A percentile compares a stretch with the other conserved stretches of the same genome.
phyloP scores from a whole-genome alignment of 2,888 invertebrate genomes.

The Tachina fera region DNA sequence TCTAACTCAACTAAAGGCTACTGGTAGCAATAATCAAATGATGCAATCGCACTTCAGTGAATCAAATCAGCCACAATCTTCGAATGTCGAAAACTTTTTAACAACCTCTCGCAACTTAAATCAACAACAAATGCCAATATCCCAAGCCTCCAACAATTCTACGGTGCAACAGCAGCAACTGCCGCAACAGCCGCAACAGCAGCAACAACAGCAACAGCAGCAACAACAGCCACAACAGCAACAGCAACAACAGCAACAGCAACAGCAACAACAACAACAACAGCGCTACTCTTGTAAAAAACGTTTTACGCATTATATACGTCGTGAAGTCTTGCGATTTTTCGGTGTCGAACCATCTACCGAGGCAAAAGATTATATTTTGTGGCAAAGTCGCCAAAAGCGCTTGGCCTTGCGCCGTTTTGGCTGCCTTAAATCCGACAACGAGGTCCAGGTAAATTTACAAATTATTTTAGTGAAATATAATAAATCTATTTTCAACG shows the following conservation, averaged over 20 bases:
- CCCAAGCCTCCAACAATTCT: slow-evolving; percentile 51
- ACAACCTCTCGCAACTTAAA: slow-evolving; percentile 48
- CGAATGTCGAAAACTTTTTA: slow-evolving; percentile 50
- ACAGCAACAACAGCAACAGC: slow-evolving; percentile 42
- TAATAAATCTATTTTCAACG: background rate
- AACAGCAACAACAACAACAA: slow-evolving; percentile 56
- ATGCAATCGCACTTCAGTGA: slow-evolving; percentile 56
- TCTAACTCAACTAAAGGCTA: slow-evolving; percentile 49
- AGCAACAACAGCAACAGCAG: no score
- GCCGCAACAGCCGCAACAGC: slow-evolving; percentile 55
- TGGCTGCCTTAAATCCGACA: slow-evolving; percentile 72
- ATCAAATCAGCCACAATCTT: slow-evolving; percentile 32
- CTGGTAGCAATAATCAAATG: slow-evolving; percentile 55
- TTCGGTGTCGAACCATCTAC: slow-evolving; percentile 81
- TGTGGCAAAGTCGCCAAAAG: slow-evolving; percentile 82
- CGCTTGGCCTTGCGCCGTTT: slow-evolving; percentile 82
- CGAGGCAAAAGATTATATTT: slow-evolving; percentile 79
- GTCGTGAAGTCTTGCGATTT: slow-evolving; percentile 80
- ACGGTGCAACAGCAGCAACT: slow-evolving; percentile 60
- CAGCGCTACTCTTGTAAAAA: slow-evolving; percentile 77
- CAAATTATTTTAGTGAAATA: background rate
- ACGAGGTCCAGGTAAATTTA: slow-evolving; percentile 53
- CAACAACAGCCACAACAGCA: slow-evolving; percentile 70
- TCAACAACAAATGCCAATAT: slow-evolving; percentile 59
- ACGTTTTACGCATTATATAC: slow-evolving; percentile 80